Conservation (phyloP, 2,888 invertebrate genomes). For the Arrhopalites spinosus region DNA sequence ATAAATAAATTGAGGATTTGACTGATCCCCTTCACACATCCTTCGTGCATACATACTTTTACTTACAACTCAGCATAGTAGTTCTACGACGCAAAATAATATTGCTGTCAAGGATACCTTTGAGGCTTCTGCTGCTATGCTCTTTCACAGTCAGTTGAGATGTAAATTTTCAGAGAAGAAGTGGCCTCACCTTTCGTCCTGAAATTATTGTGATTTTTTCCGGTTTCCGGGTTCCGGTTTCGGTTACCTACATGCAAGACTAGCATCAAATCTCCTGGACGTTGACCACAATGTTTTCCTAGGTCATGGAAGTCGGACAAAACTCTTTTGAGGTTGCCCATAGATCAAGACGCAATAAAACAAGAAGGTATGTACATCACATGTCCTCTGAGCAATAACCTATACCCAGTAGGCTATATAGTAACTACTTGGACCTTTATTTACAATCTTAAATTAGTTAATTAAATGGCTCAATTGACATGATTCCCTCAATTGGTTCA, state of each 20-base stretch:
- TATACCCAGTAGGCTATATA: no score
- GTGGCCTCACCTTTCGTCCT: conserved; percentile 38
- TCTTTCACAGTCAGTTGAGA: no score
- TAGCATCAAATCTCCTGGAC: conserved; percentile 1
- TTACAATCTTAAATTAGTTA: not conserved
- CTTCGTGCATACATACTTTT: no score
- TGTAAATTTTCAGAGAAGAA: no score
- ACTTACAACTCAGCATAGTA: no score
- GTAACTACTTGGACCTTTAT: not conserved
- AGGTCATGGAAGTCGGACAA: conserved; percentile 24
- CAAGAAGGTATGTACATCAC: conserved; percentile 5
- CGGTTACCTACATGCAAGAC: conserved; percentile 25
- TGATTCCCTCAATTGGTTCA: not conserved
- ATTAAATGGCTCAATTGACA: not conserved
- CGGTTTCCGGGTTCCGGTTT: conserved; percentile 4
- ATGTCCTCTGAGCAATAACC: no score
- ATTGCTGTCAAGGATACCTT: no score
- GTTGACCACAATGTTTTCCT: conserved; percentile 16
- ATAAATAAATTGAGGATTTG: no score
- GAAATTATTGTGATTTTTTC: conserved; percentile 30
- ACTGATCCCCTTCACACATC: no score
- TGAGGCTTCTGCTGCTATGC: no score
- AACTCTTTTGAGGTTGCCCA: no score
- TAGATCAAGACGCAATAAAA: conserved; percentile 22
- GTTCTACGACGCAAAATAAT: no score